phyloP scores from a whole-genome alignment of 2,888 invertebrate genomes.

The Mesorhabditis sp. region DNA sequence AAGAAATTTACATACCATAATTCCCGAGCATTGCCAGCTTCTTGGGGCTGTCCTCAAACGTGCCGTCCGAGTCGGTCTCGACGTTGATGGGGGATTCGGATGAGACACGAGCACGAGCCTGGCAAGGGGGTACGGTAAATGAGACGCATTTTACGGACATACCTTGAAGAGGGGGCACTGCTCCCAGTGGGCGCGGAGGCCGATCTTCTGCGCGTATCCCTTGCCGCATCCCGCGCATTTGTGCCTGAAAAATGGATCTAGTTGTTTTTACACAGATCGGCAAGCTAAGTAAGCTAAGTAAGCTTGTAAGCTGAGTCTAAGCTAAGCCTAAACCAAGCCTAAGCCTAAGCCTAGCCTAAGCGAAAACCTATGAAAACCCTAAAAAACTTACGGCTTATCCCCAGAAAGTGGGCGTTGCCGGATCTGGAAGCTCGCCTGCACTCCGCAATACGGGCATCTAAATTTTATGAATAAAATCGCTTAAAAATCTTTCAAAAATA shows the following conservation, averaged over 20 bases:
- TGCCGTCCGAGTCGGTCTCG: conserved; percentile 17
- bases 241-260: conserved; percentile 20
- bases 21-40: not conserved
- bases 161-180: conserved; percentile 35
- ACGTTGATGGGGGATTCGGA: conserved; percentile 22
- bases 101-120: conserved; percentile 11
- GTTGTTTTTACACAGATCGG: no score
- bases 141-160: not conserved
- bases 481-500: not conserved
- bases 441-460: conserved; percentile 49
- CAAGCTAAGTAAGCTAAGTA: no score
- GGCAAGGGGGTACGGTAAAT: conserved; percentile 7
- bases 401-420: conserved; percentile 39
- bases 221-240: conserved; percentile 52
- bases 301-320: no score
- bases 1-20: conserved; percentile 3
- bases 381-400: conserved; percentile 32
- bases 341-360: no score
- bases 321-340: no score
- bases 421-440: conserved; percentile 52
- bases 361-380: not conserved
- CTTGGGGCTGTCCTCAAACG: conserved; percentile 8
- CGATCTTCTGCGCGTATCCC: conserved; percentile 52
- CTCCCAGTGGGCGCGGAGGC: conserved; percentile 53
- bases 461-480: conserved; percentile 5